Conservation (phyloP, 2,888 invertebrate species). For the Melanargia galathea region DNA sequence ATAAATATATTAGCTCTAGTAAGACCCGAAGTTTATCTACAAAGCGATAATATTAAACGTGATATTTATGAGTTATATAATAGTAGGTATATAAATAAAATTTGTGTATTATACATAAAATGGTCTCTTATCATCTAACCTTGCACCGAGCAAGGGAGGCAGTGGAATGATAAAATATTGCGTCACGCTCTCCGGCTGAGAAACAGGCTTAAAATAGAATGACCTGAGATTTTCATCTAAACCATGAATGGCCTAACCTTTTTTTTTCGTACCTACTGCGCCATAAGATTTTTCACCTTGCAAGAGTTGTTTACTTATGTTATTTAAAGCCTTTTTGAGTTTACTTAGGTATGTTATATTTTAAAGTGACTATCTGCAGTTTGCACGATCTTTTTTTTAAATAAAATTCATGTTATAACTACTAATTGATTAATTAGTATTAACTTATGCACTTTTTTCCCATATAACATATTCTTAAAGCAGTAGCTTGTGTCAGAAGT, state of each 20-base stretch:
- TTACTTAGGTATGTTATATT: no score
- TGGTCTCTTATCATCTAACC: conserved; percentile 41
- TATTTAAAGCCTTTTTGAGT: neutral
- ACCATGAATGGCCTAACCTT: conserved; percentile 22
- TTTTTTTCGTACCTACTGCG: conserved; percentile 4
- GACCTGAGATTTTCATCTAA: conserved; percentile 24
- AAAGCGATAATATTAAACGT: no score
- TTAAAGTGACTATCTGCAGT: no score
- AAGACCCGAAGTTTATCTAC: no score
- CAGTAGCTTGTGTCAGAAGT: no score
- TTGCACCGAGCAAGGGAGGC: conserved; percentile 27
- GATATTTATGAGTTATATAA: neutral
- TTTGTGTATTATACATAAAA: no score
- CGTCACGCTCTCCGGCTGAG: conserved; percentile 36
- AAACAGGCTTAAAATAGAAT: conserved; percentile 34
- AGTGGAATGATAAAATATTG: conserved; percentile 39
- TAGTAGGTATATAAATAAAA: neutral
- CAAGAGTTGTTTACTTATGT: neutral
- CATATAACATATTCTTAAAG: no score
- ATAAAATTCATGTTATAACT: neutral
- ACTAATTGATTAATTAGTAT: no score
- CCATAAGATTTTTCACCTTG: neutral
- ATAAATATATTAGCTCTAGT: no score
- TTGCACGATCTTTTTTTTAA: no score
- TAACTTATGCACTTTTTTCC: no score